A percentile compares a stretch with the other conserved stretches of the same genome.
Evolutionary conservation across 2,113 vertebrate genomes (phyloP).

Genomic region (Nycticorax nycticorax): DNA sequence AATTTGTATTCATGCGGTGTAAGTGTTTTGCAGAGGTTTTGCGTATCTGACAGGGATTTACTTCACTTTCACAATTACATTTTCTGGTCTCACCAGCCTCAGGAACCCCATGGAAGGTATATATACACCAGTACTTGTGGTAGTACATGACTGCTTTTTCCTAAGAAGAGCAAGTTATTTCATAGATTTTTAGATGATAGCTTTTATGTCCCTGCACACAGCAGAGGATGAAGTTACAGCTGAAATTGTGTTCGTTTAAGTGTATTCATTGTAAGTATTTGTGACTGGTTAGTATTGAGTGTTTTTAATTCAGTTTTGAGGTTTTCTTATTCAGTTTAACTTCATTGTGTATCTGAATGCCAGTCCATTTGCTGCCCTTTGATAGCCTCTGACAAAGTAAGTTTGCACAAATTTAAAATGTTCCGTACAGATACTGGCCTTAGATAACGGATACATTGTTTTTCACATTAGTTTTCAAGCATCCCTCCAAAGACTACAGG

Average conservation of each 20-base stretch:
- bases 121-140: not conserved
- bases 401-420: not conserved
- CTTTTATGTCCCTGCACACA: not conserved
- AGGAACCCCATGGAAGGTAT: not conserved
- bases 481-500: not conserved
- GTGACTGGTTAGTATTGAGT: not conserved
- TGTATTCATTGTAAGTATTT: not conserved
- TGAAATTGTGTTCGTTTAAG: not conserved
- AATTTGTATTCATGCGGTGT: slow-evolving; percentile 63
- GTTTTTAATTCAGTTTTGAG: not conserved
- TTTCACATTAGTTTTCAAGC: not conserved
- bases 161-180: not conserved
- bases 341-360: not conserved
- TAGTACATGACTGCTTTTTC: not conserved
- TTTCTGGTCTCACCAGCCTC: not conserved
- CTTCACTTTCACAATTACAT: slow-evolving; percentile 63
- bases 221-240: not conserved
- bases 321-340: not conserved
- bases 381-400: not conserved
- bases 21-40: slow-evolving; percentile 56
- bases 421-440: not conserved
- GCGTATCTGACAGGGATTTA: slow-evolving; percentile 58
- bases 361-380: not conserved
- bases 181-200: not conserved
- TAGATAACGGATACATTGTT: not conserved